A percentile compares a stretch with the other conserved stretches of the same genome.
Evolutionary conservation across 2,888 invertebrate genomes (phyloP).

Genomic region (Hyppa rectilinea): DNA sequence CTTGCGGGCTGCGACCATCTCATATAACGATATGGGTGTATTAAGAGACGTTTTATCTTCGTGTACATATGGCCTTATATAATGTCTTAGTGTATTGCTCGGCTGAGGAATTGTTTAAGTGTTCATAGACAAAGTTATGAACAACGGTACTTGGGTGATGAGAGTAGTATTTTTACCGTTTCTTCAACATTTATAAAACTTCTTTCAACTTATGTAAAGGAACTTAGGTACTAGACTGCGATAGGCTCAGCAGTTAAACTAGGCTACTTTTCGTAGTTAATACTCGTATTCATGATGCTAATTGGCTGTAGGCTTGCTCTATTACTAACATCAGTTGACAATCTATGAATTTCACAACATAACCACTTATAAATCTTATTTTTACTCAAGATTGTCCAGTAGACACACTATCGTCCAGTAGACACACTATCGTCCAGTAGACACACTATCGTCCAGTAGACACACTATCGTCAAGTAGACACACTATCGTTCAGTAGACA

Average conservation of each 20-base stretch:
- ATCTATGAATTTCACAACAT: background rate
- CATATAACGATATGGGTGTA: constrained; percentile 61
- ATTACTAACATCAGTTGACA: background rate
- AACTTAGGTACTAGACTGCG: no score
- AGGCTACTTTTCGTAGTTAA: background rate
- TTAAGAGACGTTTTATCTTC: constrained; percentile 58
- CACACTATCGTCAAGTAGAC: no score
- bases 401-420: no score
- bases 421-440: no score
- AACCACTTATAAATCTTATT: no score
- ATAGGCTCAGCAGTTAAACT: background rate
- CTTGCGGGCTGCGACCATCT: constrained; percentile 45
- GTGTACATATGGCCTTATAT: constrained; percentile 29
- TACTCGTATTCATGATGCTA: no score
- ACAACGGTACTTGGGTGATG: background rate
- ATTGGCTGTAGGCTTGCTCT: background rate
- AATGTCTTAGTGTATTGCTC: constrained; percentile 34
- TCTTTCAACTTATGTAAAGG: no score
- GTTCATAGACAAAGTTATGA: background rate
- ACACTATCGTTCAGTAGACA: no score
- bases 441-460: no score
- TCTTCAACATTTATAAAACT: background rate
- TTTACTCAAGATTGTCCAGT: background rate
- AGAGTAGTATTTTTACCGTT: background rate
- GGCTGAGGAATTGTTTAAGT: background rate